Evolutionary conservation across 2,888 invertebrate genomes (phyloP), one percentile per base, ranked within the genome.

Genomic region (Agonum fuliginosum): DNA sequence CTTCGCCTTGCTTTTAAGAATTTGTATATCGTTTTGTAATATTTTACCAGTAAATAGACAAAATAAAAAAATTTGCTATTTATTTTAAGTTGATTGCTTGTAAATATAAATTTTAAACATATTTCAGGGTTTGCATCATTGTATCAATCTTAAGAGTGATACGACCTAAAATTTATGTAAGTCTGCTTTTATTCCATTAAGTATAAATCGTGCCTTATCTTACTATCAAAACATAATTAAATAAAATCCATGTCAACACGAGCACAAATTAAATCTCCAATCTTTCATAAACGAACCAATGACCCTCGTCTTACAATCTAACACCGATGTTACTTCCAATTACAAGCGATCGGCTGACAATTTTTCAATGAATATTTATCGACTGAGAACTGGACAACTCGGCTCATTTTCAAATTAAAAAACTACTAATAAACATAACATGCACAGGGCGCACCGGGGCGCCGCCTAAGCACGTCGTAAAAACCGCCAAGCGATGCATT

Each of bases 391-490:
- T 51, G 54, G 27, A 46, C 24, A 43, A 17, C 12, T 3, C 22
- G 69, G 17, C 69, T 69, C 69, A 69, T 69, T 69, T 69, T 69
- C 69, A 69, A 69, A 69, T 69, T 69, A 78, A 78, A 76, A 72
- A 67, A 77, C 65, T 51, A 65, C 70, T 78, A 77, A 70, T 73
- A 78, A 67, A 67, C 73, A 58, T 71, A 78, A 73, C 77, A 67
- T 78, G 65, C 77, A 79, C 71, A 37, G 48, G 76, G 48, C 74
- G 4, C 79, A 37, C 20, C 79, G 74, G 78, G 80, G 67, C 37
- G 72, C 73, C 78, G n/a, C 12, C 79, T 78, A 80, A 80, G 70
- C 79, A 79, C 80, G 48, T 79, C 76, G 62, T 79, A 54, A 73
- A 73, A 43, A 22, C 58, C 12, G 14, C 14, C 58, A 17, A 43